Base-by-base conservation (phyloP, 2,888 invertebrate genomes). In the Hypolimnas misippus region DNA sequence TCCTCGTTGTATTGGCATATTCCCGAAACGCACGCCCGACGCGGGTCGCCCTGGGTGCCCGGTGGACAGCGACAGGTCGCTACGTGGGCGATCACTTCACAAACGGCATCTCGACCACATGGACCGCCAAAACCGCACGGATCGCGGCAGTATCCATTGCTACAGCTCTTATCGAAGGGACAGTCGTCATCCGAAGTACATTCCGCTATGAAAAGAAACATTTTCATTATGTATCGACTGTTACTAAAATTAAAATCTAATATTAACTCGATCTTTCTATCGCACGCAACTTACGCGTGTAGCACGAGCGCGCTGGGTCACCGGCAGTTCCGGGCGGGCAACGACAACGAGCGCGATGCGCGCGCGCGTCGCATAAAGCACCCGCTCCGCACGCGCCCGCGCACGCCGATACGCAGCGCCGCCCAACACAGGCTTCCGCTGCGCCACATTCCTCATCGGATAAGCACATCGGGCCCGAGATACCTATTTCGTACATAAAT, bases 1-100 rank as follows among this genome's bases (percentile, higher is more conserved):
- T 98, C 97, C 76, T 97, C 97, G 77, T 97, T 97, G 83, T 96
- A 97, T 76, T 97, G 97, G 72, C 97, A 97, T 44, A 96, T 93
- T 7, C 96, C 96, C 1, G 95, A 94, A 62, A 97, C 95, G 78
- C 98, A 98, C 17, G 96, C 95, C 3, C 96, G 90, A 65, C 94
- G 93, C 1, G 97, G 96, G 84, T 97, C 95, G 44, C 97, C 97
- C 85, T 96, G 97, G 4, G 96, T 97, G 46, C 97, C 98, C 1
- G 93, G 86, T 44, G 97, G 97, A 81, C 98, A 98, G 62, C 94
- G 93, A 75, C 98, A 98, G 64, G 96, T 95, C 0, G 96, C 95
- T 57, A 94, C 93, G 79, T 98, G 98, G 42, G 95, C 94, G 67
- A 95, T 93, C 0, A 95, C 95, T 49, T 93, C 87, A 77, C 98